Conservation (phyloP, 2,888 invertebrate genomes). For the Zygogramma bicolorata region DNA sequence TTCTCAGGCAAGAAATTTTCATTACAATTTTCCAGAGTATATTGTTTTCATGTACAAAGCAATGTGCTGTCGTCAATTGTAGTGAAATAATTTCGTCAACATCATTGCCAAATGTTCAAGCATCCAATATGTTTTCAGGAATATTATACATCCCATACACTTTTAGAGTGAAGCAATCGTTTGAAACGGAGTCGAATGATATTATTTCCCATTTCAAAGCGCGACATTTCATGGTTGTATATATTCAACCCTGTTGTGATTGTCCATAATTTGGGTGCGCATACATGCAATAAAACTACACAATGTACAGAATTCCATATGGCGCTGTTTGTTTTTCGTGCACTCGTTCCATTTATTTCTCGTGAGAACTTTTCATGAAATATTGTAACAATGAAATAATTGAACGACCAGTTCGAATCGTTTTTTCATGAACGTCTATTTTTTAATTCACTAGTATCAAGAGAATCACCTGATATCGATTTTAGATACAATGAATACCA, state of each 20-base stretch:
- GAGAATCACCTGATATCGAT: neutral
- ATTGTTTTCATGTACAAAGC: no score
- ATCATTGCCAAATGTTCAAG: no score
- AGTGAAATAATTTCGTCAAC: no score
- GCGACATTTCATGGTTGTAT: neutral
- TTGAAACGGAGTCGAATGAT: neutral
- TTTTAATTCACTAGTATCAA: neutral
- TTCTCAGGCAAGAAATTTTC: no score
- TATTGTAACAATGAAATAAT: neutral
- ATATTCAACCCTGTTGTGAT: neutral
- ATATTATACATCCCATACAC: no score
- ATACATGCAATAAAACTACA: neutral
- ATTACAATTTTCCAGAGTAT: no score
- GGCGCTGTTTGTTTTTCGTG: neutral
- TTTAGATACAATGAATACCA: no score
- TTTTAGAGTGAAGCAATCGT: no score
- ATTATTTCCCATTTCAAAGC: neutral
- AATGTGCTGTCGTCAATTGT: no score
- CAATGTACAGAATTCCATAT: neutral
- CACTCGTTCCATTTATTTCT: neutral
- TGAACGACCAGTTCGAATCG: neutral
- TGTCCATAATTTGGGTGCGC: neutral
- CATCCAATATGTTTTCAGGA: no score
- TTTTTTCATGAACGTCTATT: neutral
- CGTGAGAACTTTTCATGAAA: neutral